Evolutionary conservation across 1,140 invertebrate genomes (phyloP).

Genomic region (Euschistus heros): DNA sequence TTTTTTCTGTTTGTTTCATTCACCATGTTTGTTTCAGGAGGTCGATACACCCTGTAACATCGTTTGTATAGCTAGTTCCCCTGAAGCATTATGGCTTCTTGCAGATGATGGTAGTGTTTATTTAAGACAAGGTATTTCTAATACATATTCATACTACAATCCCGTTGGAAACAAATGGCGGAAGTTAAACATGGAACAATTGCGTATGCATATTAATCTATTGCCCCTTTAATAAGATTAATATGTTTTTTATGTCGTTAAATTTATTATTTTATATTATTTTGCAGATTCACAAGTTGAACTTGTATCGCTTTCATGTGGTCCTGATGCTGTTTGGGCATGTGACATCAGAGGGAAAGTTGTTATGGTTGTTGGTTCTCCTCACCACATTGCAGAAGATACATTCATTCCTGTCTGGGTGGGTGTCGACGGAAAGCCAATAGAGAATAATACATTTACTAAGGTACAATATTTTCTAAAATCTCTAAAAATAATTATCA

Average conservation of each 20-base stretch:
- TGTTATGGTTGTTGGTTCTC: constrained; percentile 40
- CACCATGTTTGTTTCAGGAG: constrained; percentile 30
- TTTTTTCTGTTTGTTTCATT: too few relatives aligned
- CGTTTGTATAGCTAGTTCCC: constrained; percentile 34
- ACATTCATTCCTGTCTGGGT: constrained; percentile 42
- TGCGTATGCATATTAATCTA: constrained; percentile 33
- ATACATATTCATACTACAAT: constrained; percentile 27
- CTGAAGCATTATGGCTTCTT: constrained; percentile 40
- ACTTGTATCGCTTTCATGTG: constrained; percentile 39
- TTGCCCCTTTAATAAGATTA: neutral
- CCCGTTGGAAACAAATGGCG: constrained; percentile 38
- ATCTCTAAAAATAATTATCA: too few relatives aligned
- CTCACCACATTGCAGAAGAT: constrained; percentile 36
- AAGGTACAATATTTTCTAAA: constrained; percentile 26
- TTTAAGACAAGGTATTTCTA: constrained; percentile 37
- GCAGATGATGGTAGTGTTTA: constrained; percentile 36
- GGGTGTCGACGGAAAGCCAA: constrained; percentile 33
- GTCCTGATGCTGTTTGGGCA: constrained; percentile 41
- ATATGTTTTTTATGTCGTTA: neutral
- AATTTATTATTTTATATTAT: constrained; percentile 10
- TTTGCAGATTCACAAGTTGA: constrained; percentile 35
- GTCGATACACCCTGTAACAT: constrained; percentile 31
- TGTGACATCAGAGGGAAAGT: constrained; percentile 40
- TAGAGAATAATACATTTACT: constrained; percentile 26
- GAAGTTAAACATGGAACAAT: constrained; percentile 37